Evolutionary conservation across 2,113 vertebrate genomes (phyloP).

Genomic region (Hystrix brachyura): DNA sequence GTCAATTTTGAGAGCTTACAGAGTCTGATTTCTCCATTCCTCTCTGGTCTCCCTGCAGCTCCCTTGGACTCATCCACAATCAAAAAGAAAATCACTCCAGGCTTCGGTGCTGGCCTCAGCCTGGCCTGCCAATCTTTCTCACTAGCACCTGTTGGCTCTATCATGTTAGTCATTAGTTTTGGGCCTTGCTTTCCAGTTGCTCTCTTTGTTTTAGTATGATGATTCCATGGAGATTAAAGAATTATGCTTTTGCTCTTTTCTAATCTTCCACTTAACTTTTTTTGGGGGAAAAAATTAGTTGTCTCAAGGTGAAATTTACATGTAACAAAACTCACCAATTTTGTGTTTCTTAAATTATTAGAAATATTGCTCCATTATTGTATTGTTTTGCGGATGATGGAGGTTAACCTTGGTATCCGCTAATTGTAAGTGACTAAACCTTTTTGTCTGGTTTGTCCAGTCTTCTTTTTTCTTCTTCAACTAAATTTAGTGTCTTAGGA

Average conservation of each 20-base stretch:
- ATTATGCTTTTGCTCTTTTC: neutral
- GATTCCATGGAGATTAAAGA: neutral
- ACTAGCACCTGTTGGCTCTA: neutral
- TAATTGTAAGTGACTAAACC: neutral
- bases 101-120: neutral
- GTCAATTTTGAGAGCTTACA: neutral
- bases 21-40: neutral
- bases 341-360: neutral
- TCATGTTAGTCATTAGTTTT: neutral
- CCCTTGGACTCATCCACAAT: neutral
- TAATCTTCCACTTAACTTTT: neutral
- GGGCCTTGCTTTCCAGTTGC: neutral
- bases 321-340: neutral
- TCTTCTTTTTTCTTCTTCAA: neutral
- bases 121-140: neutral
- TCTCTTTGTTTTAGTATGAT: conserved; percentile 18
- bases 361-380: neutral
- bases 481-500: neutral
- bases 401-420: neutral
- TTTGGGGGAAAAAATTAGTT: neutral
- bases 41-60: neutral
- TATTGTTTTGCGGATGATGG: neutral
- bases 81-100: neutral
- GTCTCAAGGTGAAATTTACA: neutral
- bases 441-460: neutral